Evolutionary conservation across 2,888 invertebrate genomes (phyloP).

Genomic region (Charanyca ferruginea): DNA sequence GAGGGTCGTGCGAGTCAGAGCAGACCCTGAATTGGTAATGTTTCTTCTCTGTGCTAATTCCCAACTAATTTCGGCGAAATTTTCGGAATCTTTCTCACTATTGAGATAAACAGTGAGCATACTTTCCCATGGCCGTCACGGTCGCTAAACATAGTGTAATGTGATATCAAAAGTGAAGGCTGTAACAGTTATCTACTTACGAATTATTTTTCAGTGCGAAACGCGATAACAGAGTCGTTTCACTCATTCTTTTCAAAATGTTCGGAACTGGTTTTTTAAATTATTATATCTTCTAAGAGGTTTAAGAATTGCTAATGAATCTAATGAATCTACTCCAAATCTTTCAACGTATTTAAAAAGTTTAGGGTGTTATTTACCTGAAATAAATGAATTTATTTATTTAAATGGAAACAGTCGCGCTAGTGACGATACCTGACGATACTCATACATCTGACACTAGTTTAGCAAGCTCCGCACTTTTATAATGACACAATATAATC

Average conservation of each 20-base stretch:
- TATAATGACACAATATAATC: too few species aligned
- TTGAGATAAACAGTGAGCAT: conserved; percentile 38
- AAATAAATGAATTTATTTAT: too few species aligned
- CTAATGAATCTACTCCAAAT: not conserved
- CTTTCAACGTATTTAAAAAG: not conserved
- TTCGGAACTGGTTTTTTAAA: not conserved
- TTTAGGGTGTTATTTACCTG: too few species aligned
- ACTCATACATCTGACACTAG: not conserved
- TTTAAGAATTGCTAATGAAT: not conserved
- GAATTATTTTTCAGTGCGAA: conserved; percentile 41
- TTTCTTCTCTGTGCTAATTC: conserved; percentile 40
- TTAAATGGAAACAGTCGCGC: not conserved
- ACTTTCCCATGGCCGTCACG: conserved; percentile 49
- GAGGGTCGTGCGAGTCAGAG: conserved; percentile 44
- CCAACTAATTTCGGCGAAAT: conserved; percentile 52
- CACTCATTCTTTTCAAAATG: conserved; percentile 14
- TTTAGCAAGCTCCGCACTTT: too few species aligned
- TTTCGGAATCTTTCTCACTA: conserved; percentile 48
- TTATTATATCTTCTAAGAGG: not conserved
- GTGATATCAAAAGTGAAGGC: conserved; percentile 40
- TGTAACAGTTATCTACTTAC: conserved; percentile 28
- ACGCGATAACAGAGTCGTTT: conserved; percentile 19
- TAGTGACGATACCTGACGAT: not conserved
- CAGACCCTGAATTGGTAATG: conserved; percentile 25
- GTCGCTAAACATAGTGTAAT: conserved; percentile 18